These are phyloP conservation scores for Graphium colonna DNA, from an alignment of 2,888 invertebrate species.

Conservation along the genomic window DNA sequence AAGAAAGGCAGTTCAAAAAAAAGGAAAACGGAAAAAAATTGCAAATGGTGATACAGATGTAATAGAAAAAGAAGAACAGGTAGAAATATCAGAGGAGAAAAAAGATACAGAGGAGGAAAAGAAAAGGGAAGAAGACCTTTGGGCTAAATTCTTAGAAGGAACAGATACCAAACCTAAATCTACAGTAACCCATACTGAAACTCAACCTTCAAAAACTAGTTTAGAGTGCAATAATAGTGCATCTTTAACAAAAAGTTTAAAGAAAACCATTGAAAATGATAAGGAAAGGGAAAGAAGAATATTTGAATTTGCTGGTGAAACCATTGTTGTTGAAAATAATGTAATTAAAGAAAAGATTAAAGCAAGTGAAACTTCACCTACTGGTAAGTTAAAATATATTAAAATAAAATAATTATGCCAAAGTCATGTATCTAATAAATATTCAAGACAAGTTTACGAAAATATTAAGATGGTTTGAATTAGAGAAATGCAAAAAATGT, in stretches of 20 bases:
- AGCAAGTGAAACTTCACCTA: conserved; percentile 44
- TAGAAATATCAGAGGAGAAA: conserved; percentile 42
- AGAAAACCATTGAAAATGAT: conserved; percentile 55
- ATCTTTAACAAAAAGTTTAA: conserved; percentile 23
- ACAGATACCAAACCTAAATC: conserved; percentile 74
- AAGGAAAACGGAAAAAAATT: conserved; percentile 30
- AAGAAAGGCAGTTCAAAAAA: conserved; percentile 46
- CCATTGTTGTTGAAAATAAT: conserved; percentile 79
- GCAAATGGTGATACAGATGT: conserved; percentile 35
- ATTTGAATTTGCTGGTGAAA: conserved; percentile 94
- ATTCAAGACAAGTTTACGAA: too few relatives aligned
- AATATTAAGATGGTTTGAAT: too few relatives aligned
- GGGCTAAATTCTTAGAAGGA: conserved; percentile 89
- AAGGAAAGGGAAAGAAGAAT: conserved; percentile 82
- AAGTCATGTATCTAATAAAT: too few relatives aligned
- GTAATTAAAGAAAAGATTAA: conserved; percentile 64
- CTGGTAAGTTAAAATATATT: conserved; percentile 49
- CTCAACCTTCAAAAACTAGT: conserved; percentile 25
- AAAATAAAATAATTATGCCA: too few relatives aligned
- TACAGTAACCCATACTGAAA: conserved; percentile 33
- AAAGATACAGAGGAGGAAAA: conserved; percentile 82
- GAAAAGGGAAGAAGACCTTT: conserved; percentile 86
- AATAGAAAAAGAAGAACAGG: conserved; percentile 26
- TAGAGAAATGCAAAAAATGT: too few relatives aligned
- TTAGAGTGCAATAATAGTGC: conserved; percentile 1